Evolutionary conservation across 1,140 invertebrate species (phyloP).

Genomic region (Drosophila busckii): DNA sequence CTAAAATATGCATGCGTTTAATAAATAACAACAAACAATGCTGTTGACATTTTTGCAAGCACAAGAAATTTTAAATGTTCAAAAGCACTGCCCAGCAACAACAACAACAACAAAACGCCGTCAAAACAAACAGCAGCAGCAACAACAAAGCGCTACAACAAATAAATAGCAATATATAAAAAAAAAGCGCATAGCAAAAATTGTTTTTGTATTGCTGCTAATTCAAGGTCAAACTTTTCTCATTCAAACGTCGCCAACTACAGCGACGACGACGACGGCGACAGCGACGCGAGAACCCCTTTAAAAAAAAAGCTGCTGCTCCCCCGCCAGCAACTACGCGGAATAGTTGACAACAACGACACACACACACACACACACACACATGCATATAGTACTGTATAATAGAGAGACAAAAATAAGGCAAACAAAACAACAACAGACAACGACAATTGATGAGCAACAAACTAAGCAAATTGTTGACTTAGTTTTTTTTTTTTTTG

Average conservation of each 20-base stretch:
- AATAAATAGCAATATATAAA: conserved; percentile 8
- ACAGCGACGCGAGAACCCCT: conserved; percentile 54
- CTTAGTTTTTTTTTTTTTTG: not conserved
- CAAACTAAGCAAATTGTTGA: conserved; percentile 48
- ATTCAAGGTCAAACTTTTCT: conserved; percentile 76
- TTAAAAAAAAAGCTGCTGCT: conserved; percentile 33
- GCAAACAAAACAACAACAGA: conserved; percentile 24
- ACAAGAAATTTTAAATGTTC: not conserved
- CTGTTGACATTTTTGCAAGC: too few species aligned
- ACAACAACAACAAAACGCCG: conserved; percentile 6
- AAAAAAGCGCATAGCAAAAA: conserved; percentile 51
- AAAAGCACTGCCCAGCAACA: not conserved
- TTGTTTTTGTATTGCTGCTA: conserved; percentile 29
- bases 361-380: conserved; percentile 20
- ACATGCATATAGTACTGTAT: too few species aligned
- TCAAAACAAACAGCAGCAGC: conserved; percentile 3
- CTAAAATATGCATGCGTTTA: too few species aligned
- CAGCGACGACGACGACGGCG: conserved; percentile 20
- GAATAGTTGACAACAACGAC: conserved; percentile 64
- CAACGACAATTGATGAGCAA: conserved; percentile 8
- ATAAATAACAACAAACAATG: conserved; percentile 11
- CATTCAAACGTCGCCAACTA: conserved; percentile 38
- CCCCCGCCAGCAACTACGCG: conserved; percentile 44
- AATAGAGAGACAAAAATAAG: conserved; percentile 21
- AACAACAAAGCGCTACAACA: not conserved